These are phyloP conservation scores for Oreochromis niloticus DNA, from an alignment of 2,113 vertebrate species.

Conservation along the genomic window DNA sequence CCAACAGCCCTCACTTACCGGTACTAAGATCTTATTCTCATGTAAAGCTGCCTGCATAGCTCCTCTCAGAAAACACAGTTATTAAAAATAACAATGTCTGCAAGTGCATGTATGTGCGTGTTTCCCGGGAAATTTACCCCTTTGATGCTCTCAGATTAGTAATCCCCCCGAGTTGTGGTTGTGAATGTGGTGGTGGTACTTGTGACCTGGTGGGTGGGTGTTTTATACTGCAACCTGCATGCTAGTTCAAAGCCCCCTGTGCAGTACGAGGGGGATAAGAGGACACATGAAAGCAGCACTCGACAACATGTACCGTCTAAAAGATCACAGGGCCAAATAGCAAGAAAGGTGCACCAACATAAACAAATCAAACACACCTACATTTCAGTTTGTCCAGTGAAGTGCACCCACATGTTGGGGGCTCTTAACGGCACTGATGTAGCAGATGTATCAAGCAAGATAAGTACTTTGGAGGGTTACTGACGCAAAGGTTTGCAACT, in stretches of 20 bases:
- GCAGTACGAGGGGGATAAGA: conserved; percentile 16
- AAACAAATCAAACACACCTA: conserved; percentile 62
- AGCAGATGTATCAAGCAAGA: background rate
- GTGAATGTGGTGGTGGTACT: conserved; percentile 22
- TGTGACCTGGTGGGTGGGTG: conserved; percentile 13
- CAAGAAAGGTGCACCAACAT: conserved; percentile 32
- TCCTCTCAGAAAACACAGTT: background rate
- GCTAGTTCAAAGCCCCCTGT: conserved; percentile 64
- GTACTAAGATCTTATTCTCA: background rate
- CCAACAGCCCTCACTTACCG: background rate
- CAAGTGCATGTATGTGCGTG: background rate
- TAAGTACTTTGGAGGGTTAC: background rate
- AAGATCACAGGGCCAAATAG: conserved; percentile 54
- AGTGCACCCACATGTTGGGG: conserved; percentile 47
- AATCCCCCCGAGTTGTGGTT: conserved; percentile 13
- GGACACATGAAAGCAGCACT: conserved; percentile 71
- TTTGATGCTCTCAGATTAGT: conserved; percentile 40
- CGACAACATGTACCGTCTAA: conserved; percentile 12
- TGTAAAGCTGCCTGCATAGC: background rate
- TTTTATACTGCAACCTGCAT: conserved; percentile 59
- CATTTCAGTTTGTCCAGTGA: conserved; percentile 38
- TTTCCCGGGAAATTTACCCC: background rate
- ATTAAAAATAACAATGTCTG: background rate
- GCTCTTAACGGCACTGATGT: conserved; percentile 2
- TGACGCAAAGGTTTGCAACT: background rate